Evolutionary conservation across 2,113 vertebrate genomes (phyloP), one percentile per base, ranked within the genome.

Genomic region (Pyxicephalus adspersus): DNA sequence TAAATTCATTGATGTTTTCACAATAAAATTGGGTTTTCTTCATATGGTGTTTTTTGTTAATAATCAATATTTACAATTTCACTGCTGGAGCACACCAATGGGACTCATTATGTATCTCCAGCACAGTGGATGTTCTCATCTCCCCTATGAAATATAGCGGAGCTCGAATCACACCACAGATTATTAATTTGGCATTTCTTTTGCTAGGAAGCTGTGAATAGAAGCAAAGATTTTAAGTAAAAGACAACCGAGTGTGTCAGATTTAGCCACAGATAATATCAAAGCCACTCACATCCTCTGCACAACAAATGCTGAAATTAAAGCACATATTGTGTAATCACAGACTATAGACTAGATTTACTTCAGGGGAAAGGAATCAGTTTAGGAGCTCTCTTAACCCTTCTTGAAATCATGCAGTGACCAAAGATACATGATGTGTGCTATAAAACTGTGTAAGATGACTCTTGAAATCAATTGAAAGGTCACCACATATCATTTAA

Each of bases 391-490:
- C 26, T 58, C 57, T 54, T 28, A 73, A 73, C 70, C 70, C 54
- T 73, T n/a, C 38, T 73, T 5, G 17, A 73, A 34, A 22, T 58
- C 70, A 57, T 58, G 28, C 70, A 58, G 70, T 54, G 70, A 58
- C 52, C 26, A 73, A 23, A 54, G 54, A 73, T 57, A 73, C 54
- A 73, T 73, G 52, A 34, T 73, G 34, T 58, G 55, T 73, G 52
- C 52, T 73, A 73, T 73, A 29, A 58, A 34, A 58, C 57, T 58
- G 70, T 28, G 19, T 34, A 22, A 57, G 70, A 73, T 57, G 26
- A 58, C 70, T 58, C 70, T 73, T 73, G 52, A 58, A 73, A 73
- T 73, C 70, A 58, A 73, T 73, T 28, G 28, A 73, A 58, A 73
- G 70, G 70, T 54, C 70, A 73, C 52, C 28, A 34, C 70, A 73